Conservation (phyloP, 2,113 vertebrate species). For the Centropristis striata region DNA sequence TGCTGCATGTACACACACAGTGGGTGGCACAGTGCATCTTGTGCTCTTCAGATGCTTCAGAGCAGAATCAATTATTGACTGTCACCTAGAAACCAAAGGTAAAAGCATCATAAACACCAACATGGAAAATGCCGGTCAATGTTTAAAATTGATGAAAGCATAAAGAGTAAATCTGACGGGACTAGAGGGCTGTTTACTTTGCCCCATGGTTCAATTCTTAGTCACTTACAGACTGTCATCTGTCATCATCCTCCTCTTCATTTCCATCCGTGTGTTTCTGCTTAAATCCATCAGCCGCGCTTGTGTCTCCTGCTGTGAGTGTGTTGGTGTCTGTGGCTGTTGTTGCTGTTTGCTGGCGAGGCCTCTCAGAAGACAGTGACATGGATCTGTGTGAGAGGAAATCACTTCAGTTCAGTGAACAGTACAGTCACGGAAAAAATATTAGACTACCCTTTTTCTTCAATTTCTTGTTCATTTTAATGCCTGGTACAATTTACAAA, state of each 20-base stretch:
- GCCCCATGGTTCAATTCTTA: no score
- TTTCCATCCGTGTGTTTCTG: not conserved
- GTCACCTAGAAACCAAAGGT: not conserved
- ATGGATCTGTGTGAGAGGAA: conserved; percentile 18
- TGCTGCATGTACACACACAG: no score
- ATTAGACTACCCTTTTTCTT: no score
- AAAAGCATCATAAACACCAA: not conserved
- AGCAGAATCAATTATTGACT: not conserved
- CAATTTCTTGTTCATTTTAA: no score
- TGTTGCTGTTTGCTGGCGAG: not conserved
- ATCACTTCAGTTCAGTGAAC: not conserved
- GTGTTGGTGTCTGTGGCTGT: not conserved
- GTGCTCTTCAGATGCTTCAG: not conserved
- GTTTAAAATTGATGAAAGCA: not conserved
- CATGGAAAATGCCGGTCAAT: no score
- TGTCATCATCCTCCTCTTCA: not conserved
- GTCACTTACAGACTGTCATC: not conserved
- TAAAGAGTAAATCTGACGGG: not conserved
- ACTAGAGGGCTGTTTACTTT: not conserved
- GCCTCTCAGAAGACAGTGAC: not conserved
- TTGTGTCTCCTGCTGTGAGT: not conserved
- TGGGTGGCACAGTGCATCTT: no score
- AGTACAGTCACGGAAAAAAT: no score
- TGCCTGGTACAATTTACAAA: no score
- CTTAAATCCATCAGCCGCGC: not conserved